phyloP scores from a whole-genome alignment of 2,797 vertebrate genomes.

The Scomberomorus guttatus region DNA sequence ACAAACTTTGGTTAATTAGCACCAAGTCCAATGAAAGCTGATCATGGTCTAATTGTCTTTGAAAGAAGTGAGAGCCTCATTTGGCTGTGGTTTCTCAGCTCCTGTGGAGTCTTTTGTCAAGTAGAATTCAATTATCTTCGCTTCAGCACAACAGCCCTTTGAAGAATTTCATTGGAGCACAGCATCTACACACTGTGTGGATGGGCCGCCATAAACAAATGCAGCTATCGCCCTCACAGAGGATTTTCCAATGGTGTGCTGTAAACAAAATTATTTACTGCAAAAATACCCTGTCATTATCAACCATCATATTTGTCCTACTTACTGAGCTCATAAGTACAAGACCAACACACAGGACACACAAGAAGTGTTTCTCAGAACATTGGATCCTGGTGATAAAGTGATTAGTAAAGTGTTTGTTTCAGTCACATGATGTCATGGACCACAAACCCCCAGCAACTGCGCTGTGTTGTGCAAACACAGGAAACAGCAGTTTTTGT shows the following conservation, averaged over 20 bases:
- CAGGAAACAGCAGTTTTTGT: neutral
- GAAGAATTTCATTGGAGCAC: conserved; percentile 57
- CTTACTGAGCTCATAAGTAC: neutral
- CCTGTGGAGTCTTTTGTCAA: conserved; percentile 60
- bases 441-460: conserved; percentile 1
- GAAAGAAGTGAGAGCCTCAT: conserved; percentile 51
- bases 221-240: conserved; percentile 30
- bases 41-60: conserved; percentile 64
- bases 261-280: conserved; percentile 54
- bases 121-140: conserved; percentile 69
- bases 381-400: neutral
- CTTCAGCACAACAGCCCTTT: conserved; percentile 60
- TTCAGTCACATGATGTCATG: conserved; percentile 15
- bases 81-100: conserved; percentile 60
- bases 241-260: conserved; percentile 37
- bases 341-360: neutral
- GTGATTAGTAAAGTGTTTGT: neutral
- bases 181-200: conserved; percentile 41
- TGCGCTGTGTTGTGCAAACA: neutral
- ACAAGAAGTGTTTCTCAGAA: neutral
- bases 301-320: conserved; percentile 27
- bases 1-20: conserved; percentile 62
- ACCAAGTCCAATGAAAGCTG: conserved; percentile 40
- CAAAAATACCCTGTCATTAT: conserved; percentile 49
- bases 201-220: conserved; percentile 48